A percentile compares a stretch with the other conserved stretches of the same genome.
These are phyloP conservation scores for Scrobipalpa costella DNA, from an alignment of 2,888 invertebrate genomes.

Conservation along the genomic window DNA sequence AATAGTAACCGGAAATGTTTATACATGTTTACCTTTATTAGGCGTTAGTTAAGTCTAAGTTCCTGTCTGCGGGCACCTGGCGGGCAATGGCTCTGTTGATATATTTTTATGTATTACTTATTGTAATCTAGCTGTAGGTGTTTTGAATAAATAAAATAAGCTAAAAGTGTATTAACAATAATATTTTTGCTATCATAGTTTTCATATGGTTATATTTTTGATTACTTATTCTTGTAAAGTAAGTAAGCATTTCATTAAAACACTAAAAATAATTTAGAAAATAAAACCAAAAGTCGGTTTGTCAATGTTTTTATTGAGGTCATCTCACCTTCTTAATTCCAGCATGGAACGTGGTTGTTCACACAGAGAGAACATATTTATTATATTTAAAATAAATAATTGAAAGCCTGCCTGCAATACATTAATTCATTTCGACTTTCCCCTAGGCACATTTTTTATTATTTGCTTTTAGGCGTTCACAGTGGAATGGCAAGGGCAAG, in stretches of 20 bases:
- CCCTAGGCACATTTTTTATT: slow-evolving; percentile 70
- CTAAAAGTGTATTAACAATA: too few relatives aligned
- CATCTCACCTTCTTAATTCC: slow-evolving; percentile 73
- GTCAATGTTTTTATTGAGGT: slow-evolving; percentile 77
- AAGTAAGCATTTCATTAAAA: background rate
- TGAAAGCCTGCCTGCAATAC: slow-evolving; percentile 54
- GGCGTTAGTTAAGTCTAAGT: too few relatives aligned
- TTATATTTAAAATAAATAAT: slow-evolving; percentile 40
- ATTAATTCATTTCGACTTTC: slow-evolving; percentile 57
- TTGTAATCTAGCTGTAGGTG: too few relatives aligned
- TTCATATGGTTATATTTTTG: too few relatives aligned
- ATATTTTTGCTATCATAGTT: too few relatives aligned
- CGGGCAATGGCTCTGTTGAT: too few relatives aligned
- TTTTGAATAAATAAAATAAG: too few relatives aligned
- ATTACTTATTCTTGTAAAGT: too few relatives aligned
- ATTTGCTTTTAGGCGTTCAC: slow-evolving; percentile 51
- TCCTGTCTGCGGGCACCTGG: too few relatives aligned
- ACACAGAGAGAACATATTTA: slow-evolving; percentile 42
- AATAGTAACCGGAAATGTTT: too few relatives aligned
- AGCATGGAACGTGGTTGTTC: slow-evolving; percentile 67
- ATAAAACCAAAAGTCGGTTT: slow-evolving; percentile 47
- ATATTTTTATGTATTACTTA: too few relatives aligned
- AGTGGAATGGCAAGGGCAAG: slow-evolving; percentile 63
- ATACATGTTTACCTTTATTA: too few relatives aligned
- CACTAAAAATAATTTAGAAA: slow-evolving; percentile 14